phyloP scores from a whole-genome alignment of 92 coral and sea anemone genomes.

The Heliopora coerulea region DNA sequence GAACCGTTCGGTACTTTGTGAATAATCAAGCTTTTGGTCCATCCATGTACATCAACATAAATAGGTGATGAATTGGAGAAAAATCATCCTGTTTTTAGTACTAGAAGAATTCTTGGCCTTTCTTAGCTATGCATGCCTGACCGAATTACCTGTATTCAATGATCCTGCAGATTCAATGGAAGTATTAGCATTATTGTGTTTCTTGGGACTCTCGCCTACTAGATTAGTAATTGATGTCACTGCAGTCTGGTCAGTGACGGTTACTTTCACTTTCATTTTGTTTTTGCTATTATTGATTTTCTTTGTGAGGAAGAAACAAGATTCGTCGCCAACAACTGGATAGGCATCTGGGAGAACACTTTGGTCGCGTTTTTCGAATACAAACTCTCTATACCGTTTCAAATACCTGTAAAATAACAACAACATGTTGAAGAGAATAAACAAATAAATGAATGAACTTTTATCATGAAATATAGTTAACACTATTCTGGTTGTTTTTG shows the following conservation, averaged over 20 bases:
- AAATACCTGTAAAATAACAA: conserved; percentile 19
- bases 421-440: background rate
- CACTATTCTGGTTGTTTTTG: too few species aligned
- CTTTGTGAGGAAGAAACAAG: conserved; percentile 35
- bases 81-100: too few species aligned
- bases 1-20: too few species aligned
- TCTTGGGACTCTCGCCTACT: conserved; percentile 8
- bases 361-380: conserved; percentile 26
- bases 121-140: background rate
- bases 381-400: conserved; percentile 24
- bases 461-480: too few species aligned
- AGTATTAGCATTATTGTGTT: background rate
- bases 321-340: conserved; percentile 29
- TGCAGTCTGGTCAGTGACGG: conserved; percentile 30
- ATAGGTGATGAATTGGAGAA: too few species aligned
- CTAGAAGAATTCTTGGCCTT: too few species aligned
- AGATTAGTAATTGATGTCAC: background rate
- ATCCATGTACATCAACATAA: too few species aligned
- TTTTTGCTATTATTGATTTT: conserved; percentile 12
- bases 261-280: conserved; percentile 35
- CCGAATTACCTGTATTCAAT: conserved; percentile 27
- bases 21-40: too few species aligned
- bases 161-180: conserved; percentile 3
- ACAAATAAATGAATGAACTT: too few species aligned
- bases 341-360: conserved; percentile 38